Conservation (phyloP, 1,140 invertebrate species). For the Harpegnathos saltator region DNA sequence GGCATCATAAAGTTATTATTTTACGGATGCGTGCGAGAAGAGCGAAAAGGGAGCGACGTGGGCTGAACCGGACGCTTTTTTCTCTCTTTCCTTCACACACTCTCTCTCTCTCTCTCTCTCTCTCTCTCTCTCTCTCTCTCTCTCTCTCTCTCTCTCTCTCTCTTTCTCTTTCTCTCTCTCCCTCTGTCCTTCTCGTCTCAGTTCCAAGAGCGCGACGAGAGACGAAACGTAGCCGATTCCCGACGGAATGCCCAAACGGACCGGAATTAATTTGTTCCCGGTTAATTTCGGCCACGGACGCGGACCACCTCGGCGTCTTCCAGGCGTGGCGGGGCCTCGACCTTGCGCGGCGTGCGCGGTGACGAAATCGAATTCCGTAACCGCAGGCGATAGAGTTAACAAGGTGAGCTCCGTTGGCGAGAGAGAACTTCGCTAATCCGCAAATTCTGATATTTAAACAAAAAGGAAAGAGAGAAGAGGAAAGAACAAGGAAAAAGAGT, state of each 20-base stretch:
- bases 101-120: no score
- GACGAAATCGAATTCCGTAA: slow-evolving; percentile 21
- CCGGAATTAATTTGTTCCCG: slow-evolving; percentile 71
- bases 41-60: background rate
- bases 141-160: no score
- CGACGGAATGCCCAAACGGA: slow-evolving; percentile 27
- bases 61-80: no score
- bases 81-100: no score
- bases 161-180: no score
- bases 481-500: no score
- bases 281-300: slow-evolving; percentile 65
- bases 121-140: no score
- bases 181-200: no score
- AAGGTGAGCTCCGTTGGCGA: background rate
- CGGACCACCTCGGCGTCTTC: slow-evolving; percentile 65
- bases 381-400: background rate
- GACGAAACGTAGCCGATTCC: slow-evolving; percentile 44
- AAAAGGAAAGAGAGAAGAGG: no score
- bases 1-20: slow-evolving; percentile 76
- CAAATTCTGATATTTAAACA: background rate
- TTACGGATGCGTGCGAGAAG: slow-evolving; percentile 64
- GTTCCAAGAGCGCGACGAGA: slow-evolving; percentile 17
- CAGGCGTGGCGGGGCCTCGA: background rate
- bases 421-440: background rate
- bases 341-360: background rate